Conservation (phyloP, 2,888 invertebrate genomes). For the Ctenicera cuprea region DNA sequence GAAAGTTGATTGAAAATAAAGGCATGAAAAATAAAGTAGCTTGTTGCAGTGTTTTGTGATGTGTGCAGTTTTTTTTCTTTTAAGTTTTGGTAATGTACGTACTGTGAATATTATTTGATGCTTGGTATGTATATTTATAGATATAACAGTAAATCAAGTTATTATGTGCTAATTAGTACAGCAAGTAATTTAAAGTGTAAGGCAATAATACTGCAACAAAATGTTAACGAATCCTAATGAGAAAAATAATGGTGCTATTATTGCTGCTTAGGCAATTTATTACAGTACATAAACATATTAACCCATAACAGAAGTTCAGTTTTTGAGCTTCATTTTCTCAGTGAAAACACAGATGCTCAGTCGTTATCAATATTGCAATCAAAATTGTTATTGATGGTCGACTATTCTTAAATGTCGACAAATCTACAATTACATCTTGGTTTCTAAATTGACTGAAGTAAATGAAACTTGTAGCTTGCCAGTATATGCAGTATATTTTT, state of each 20-base stretch:
- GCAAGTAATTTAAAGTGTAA: background rate
- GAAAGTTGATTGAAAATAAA: slow-evolving; percentile 44
- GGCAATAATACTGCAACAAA: background rate
- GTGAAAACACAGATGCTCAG: too few species aligned
- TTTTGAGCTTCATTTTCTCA: too few species aligned
- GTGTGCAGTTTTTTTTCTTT: slow-evolving; percentile 38
- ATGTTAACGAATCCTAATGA: background rate
- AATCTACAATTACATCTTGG: too few species aligned
- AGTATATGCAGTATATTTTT: too few species aligned
- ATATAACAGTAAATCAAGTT: slow-evolving; percentile 30
- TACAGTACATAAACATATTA: too few species aligned
- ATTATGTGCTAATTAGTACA: slow-evolving; percentile 1
- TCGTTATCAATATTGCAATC: too few species aligned
- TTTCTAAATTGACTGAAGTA: too few species aligned
- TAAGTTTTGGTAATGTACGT: slow-evolving; percentile 47
- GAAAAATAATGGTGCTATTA: background rate
- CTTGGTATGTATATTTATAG: slow-evolving; percentile 34
- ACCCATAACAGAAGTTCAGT: too few species aligned
- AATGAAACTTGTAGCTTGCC: too few species aligned
- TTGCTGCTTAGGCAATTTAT: too few species aligned
- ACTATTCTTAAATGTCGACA: too few species aligned
- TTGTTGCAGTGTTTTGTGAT: slow-evolving; percentile 53
- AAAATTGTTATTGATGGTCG: too few species aligned
- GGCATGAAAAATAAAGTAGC: slow-evolving; percentile 46
- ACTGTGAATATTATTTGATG: slow-evolving; percentile 50